A percentile compares a stretch with the other conserved stretches of the same genome.
Conservation (phyloP, 2,888 invertebrate genomes). For the Microdon myrmicae region DNA sequence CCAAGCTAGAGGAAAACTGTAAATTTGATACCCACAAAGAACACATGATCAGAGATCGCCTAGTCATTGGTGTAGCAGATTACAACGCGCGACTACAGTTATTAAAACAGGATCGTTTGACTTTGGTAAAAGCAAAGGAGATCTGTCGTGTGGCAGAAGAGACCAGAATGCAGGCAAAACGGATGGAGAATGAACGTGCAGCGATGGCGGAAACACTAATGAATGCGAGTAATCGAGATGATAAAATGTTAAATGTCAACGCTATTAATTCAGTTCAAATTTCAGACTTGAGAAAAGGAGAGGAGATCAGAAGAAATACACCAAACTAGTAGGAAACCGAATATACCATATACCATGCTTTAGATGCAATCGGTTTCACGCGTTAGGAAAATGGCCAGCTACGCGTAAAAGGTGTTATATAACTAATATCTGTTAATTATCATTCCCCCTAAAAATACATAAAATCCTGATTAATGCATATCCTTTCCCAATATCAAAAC, state of each 20-base stretch:
- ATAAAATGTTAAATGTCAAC: too few species aligned
- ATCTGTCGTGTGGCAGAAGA: conserved; percentile 12
- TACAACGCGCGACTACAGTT: conserved; percentile 11
- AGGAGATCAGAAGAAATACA: neutral
- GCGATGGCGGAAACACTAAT: conserved; percentile 2
- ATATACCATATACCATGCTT: neutral
- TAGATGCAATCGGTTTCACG: conserved; percentile 9
- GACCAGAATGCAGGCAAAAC: neutral
- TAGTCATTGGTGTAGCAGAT: conserved; percentile 15
- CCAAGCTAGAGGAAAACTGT: conserved; percentile 13
- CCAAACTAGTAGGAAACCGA: conserved; percentile 1
- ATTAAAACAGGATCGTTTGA: conserved; percentile 8
- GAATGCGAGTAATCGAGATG: conserved; percentile 1
- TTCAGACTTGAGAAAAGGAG: conserved; percentile 6
- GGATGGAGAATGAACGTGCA: conserved; percentile 7
- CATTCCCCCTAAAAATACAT: too few species aligned
- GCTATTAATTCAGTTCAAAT: neutral
- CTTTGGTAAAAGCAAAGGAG: conserved; percentile 6
- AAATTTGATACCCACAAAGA: conserved; percentile 11
- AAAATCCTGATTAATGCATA: too few species aligned
- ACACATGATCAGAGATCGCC: conserved; percentile 18
- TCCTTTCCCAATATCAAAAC: too few species aligned
- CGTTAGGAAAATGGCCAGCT: conserved; percentile 10
- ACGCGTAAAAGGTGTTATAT: conserved; percentile 18
- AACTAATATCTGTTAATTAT: too few species aligned